Evolutionary conservation across 2,113 vertebrate species (phyloP), one percentile per base, ranked within the genome.

Genomic region (Sterna hirundo): DNA sequence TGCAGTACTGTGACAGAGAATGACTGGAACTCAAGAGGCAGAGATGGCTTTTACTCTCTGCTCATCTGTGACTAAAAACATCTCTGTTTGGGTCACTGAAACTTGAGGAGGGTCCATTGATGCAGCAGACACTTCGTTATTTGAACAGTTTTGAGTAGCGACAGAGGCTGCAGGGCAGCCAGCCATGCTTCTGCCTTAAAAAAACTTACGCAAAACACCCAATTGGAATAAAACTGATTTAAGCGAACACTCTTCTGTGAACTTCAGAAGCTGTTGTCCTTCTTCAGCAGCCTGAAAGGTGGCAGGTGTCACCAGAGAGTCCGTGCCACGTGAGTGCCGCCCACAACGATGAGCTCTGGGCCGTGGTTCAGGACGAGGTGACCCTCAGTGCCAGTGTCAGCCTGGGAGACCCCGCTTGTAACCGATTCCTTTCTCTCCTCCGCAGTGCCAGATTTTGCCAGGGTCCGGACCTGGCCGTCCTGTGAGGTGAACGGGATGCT

Each of bases 371-470:
- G 66, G 66, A 10, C 0, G 0, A 30, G 79, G 71, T 36, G 55
- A 79, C 10, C 5, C 21, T 69, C 11, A 1, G 34, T 3, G 6
- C 15, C 61, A 52, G 27, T 0, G 0, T 12, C 62, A 54, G 12
- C 65, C 27, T 13, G 6, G 54, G 84, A 66, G 46, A 25, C 0
- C 4, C 19, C 4, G 1, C 38, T n/a, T 64, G 44, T 36, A 40
- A 11, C 5, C 0, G 0, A 16, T 2, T 17, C 29, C 21, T 47
- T 42, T 34, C 64, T 89, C 11, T 90, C 17, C 71, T 34, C 14
- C 8, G 3, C 95, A 99, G 99, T 98, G 57, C 98, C 97, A 1
- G 97, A 97, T 40, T 98, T 98, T 54, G 98, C 98, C 0, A 98
- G 94, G 54, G 96, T 98, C 32, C 95, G 81, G 49, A 77, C 96